A percentile compares a stretch with the other conserved stretches of the same genome.
These are phyloP conservation scores for Volucella zonaria DNA, from an alignment of 2,888 invertebrate species.

Conservation along the genomic window DNA sequence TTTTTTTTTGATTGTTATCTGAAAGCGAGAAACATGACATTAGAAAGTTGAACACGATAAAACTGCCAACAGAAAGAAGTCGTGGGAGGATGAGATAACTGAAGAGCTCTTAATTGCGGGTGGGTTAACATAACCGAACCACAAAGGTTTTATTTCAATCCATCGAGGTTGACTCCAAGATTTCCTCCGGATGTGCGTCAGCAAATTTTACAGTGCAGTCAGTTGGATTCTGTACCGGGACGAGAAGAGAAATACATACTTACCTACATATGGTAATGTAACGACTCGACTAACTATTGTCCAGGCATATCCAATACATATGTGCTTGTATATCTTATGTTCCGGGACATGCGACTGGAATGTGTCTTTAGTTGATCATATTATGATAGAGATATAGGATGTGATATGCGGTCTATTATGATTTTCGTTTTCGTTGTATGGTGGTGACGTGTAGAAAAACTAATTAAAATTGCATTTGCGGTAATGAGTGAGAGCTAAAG, in stretches of 20 bases:
- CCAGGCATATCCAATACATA: neutral
- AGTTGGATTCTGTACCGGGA: slow-evolving; percentile 3
- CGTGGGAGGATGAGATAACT: slow-evolving; percentile 24
- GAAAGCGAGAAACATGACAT: slow-evolving; percentile 69
- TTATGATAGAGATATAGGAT: neutral
- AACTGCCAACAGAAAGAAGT: slow-evolving; percentile 46
- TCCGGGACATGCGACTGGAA: neutral
- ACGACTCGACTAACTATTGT: slow-evolving; percentile 25
- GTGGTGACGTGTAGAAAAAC: neutral
- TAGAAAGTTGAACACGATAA: slow-evolving; percentile 67
- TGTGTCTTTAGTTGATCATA: neutral
- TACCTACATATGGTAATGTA: neutral
- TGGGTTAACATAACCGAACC: neutral
- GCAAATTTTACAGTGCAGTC: slow-evolving; percentile 41
- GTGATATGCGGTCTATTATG: neutral
- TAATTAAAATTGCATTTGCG: neutral
- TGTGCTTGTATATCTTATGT: neutral
- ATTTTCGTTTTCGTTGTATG: too few relatives aligned
- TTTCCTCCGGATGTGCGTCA: slow-evolving; percentile 13
- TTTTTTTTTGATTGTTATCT: slow-evolving; percentile 68
- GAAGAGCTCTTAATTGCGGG: slow-evolving; percentile 51
- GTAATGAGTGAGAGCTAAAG: neutral
- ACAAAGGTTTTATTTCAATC: neutral
- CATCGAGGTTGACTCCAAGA: slow-evolving; percentile 9
- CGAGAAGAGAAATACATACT: neutral